Conservation (phyloP, 37 sponge, comb jelly and placozoan genomes). For the Geodia barretti region DNA sequence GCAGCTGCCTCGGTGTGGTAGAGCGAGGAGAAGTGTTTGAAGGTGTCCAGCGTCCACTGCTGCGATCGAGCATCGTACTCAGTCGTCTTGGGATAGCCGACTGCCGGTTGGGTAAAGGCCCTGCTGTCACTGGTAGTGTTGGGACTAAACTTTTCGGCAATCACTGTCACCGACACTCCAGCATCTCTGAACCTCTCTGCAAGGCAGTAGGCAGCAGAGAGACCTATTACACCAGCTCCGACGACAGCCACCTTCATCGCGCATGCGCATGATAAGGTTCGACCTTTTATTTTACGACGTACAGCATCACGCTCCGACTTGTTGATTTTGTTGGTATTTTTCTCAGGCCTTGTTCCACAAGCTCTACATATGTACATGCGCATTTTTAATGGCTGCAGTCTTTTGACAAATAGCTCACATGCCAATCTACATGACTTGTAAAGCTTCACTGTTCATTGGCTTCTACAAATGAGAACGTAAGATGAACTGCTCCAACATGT, state of each 20-base stretch:
- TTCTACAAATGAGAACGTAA: too few relatives aligned
- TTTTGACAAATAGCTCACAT: too few relatives aligned
- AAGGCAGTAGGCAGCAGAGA: constrained; percentile 25
- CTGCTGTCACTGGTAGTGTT: constrained; percentile 50
- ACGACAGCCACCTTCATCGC: constrained; percentile 39
- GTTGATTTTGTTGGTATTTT: too few relatives aligned
- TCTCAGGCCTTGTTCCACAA: too few relatives aligned
- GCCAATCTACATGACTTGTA: background rate
- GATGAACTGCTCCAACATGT: background rate
- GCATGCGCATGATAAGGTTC: too few relatives aligned
- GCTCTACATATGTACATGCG: too few relatives aligned
- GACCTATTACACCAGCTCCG: constrained; percentile 59
- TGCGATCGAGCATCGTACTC: background rate
- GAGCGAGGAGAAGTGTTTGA: constrained; percentile 21
- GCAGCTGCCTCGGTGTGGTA: constrained; percentile 8
- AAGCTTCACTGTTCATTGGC: too few relatives aligned
- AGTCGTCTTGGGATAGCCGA: background rate
- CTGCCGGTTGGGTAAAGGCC: constrained; percentile 1
- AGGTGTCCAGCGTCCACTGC: constrained; percentile 22
- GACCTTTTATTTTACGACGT: too few relatives aligned
- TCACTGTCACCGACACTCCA: background rate
- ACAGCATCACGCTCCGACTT: too few relatives aligned
- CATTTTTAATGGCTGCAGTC: too few relatives aligned
- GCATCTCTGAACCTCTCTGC: background rate
- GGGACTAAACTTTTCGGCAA: constrained; percentile 32